Conservation (phyloP, 1,140 invertebrate genomes). For the Solen grandis region DNA sequence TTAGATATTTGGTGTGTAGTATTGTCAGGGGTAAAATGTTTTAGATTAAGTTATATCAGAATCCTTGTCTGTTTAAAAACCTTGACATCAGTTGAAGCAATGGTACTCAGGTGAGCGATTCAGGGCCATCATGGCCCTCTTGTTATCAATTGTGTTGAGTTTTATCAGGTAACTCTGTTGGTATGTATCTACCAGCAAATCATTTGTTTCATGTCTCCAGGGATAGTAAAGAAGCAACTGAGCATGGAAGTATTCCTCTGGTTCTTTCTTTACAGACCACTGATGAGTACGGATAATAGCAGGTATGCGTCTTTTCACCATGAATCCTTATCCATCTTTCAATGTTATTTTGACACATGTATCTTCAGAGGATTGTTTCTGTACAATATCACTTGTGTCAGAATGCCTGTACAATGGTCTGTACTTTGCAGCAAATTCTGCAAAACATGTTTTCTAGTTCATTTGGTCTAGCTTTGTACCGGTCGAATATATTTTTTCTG, state of each 20-base stretch:
- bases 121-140: too few relatives aligned
- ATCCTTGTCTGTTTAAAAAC: too few relatives aligned
- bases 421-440: slow-evolving; percentile 6
- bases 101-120: too few relatives aligned
- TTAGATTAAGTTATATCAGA: too few relatives aligned
- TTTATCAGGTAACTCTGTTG: slow-evolving; percentile 15
- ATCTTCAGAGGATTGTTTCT: not conserved
- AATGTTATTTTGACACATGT: slow-evolving; percentile 15
- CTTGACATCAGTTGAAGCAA: too few relatives aligned
- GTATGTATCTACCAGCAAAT: slow-evolving; percentile 17
- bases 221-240: too few relatives aligned
- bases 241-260: slow-evolving; percentile 5
- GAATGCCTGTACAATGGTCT: not conserved
- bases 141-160: too few relatives aligned
- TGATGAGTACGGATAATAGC: slow-evolving; percentile 20
- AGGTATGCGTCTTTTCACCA: slow-evolving; percentile 23
- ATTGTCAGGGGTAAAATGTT: too few relatives aligned
- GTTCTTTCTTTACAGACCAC: slow-evolving; percentile 20
- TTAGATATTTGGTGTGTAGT: too few relatives aligned
- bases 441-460: not conserved
- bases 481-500: not conserved
- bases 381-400: not conserved
- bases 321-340: slow-evolving; percentile 10
- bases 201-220: slow-evolving; percentile 35
- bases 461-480: not conserved